These are phyloP conservation scores for Drosophila meridiana DNA, from an alignment of 2,888 invertebrate genomes.

Conservation along the genomic window DNA sequence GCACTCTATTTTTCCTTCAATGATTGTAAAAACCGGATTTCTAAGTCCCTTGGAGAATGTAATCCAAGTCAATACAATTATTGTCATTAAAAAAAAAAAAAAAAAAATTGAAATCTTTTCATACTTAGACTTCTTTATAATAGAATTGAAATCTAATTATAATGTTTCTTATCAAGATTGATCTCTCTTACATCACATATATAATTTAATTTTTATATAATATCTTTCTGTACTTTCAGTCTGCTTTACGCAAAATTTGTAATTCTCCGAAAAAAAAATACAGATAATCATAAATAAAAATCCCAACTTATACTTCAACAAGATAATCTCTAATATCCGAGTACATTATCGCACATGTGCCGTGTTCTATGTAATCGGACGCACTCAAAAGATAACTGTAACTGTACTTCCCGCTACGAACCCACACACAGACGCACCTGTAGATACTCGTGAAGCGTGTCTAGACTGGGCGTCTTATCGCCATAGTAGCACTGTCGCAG, in stretches of 20 bases:
- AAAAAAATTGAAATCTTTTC: too few relatives aligned
- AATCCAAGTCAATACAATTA: too few relatives aligned
- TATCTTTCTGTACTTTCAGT: background rate
- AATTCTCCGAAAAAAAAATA: background rate
- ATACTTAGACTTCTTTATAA: background rate
- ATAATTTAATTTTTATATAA: background rate
- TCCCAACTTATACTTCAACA: background rate
- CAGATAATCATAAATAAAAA: background rate
- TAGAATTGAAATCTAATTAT: background rate
- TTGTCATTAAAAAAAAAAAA: too few relatives aligned
- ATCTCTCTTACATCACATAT: background rate
- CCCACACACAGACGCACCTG: slow-evolving; percentile 61
- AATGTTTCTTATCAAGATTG: background rate
- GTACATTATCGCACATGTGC: background rate
- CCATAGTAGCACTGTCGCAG: slow-evolving; percentile 81
- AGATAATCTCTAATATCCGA: background rate
- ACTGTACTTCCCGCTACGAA: background rate
- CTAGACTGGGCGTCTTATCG: slow-evolving; percentile 81
- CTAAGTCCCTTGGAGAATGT: too few relatives aligned
- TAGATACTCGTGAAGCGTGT: slow-evolving; percentile 84
- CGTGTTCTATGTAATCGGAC: background rate
- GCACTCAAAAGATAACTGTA: background rate
- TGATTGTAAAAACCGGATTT: too few relatives aligned
- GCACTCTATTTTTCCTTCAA: too few relatives aligned
- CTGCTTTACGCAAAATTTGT: background rate